Base-by-base conservation (phyloP, 2,888 invertebrate species). In the Acanthococcus lagerstroemiae region DNA sequence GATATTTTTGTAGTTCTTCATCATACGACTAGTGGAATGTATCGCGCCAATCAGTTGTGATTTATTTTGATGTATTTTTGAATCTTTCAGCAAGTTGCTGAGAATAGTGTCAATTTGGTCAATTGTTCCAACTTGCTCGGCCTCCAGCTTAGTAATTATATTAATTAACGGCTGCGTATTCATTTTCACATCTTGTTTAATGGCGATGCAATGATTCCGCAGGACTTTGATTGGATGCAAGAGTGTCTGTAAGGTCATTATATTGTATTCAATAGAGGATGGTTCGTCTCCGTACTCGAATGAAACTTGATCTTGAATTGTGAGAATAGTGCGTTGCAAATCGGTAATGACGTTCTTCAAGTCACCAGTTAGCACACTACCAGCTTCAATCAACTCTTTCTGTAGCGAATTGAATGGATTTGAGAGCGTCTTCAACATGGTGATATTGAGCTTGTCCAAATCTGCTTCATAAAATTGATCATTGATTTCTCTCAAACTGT, bases 271-370 rank as follows among this genome's bases (percentile, higher is more conserved):
- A 48, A 71, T 70, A 3, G 71, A 67, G 4, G 71, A 67, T 1
- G 71, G 70, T 44, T 72, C 71, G 57, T 71, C 70, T 5, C 70
- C 71, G 60, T 70, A 70, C 55, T 71, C 71, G 52, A 72, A 71
- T 2, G 70, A 71, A 15, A 69, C 70, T 58, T 70, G 70, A 67
- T 72, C 72, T 66, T 72, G 72, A 55, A 72, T 71, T 1, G 71
- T 66, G 26, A 72, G 68, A 63, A 73, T 71, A 46, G 70, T 70
- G 21, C 70, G 56, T 65, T 72, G 72, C 12, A 72, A 58, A 26
- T 72, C 73, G 67, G 71, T 67, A 1, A 72, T 68, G 9, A 72
- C 71, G 44, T 71, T 69, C 44, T 70, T 71, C 17, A 73, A 58
- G 30, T 71, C 70, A 27, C 67, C 67, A 27, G 67, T 56, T 30